Conservation (phyloP, 2,888 invertebrate species). For the Rotaria macrura region DNA sequence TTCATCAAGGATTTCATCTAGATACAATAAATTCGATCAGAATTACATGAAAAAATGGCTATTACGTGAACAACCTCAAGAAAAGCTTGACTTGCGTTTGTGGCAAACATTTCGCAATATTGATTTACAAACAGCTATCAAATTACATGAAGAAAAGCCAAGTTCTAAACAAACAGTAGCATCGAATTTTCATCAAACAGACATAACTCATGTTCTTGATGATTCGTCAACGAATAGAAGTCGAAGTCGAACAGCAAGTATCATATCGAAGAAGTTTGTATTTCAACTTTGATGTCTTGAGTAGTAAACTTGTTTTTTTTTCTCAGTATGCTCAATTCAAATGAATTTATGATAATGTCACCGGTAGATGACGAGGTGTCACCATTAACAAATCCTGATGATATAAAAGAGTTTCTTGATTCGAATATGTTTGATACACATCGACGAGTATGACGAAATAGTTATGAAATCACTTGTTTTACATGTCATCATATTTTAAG, state of each 20-base stretch:
- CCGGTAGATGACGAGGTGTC: not conserved
- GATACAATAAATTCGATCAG: conserved; percentile 23
- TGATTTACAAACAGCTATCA: conserved; percentile 17
- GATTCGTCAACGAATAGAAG: not conserved
- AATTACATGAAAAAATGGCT: conserved; percentile 28
- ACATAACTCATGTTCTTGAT: not conserved
- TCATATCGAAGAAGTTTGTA: not conserved
- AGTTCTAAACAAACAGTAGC: no score
- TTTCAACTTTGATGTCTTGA: no score
- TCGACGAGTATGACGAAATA: not conserved
- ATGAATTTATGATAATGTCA: not conserved
- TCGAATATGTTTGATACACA: not conserved
- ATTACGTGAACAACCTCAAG: conserved; percentile 29
- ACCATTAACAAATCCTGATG: not conserved
- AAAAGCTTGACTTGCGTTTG: conserved; percentile 26
- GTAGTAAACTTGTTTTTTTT: not conserved
- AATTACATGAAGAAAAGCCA: conserved; percentile 15
- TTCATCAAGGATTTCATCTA: not conserved
- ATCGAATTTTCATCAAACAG: no score
- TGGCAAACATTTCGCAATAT: conserved; percentile 31
- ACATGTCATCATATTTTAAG: no score
- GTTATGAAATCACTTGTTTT: no score
- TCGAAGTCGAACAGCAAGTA: not conserved
- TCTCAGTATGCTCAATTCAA: not conserved
- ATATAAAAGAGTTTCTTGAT: not conserved